A percentile compares a stretch with the other conserved stretches of the same genome.
These are phyloP conservation scores for Etheostoma cragini DNA, from an alignment of 2,113 vertebrate species.

Conservation along the genomic window DNA sequence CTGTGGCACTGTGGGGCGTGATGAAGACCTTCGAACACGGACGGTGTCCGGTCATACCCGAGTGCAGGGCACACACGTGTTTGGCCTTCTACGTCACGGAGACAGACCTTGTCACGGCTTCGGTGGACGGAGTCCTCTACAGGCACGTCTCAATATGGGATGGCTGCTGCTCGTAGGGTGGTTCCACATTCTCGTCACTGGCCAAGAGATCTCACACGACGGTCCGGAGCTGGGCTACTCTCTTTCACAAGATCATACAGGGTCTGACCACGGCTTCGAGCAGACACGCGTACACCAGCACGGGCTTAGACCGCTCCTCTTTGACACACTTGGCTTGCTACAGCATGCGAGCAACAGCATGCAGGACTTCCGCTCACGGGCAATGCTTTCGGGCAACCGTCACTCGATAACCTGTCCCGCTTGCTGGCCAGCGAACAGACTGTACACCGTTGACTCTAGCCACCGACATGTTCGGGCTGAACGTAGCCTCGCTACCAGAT, in stretches of 20 bases:
- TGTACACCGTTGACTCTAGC: too few species aligned
- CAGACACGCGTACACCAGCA: neutral
- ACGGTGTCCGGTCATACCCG: neutral
- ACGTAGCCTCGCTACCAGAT: neutral
- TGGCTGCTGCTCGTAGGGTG: neutral
- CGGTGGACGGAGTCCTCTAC: slow-evolving; percentile 15
- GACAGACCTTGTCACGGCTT: neutral
- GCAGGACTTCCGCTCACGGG: neutral
- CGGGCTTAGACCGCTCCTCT: neutral
- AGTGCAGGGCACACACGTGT: neutral
- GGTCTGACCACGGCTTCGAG: neutral
- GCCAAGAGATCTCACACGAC: neutral
- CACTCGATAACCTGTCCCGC: slow-evolving; percentile 11
- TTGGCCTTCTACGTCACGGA: slow-evolving; percentile 21
- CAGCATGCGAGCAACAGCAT: neutral
- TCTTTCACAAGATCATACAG: neutral
- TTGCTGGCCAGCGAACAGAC: neutral
- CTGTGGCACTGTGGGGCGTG: slow-evolving; percentile 14
- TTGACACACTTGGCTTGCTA: neutral
- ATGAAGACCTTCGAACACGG: slow-evolving; percentile 30
- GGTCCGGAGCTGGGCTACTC: neutral
- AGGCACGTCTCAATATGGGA: neutral
- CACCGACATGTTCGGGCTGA: slow-evolving; percentile 2
- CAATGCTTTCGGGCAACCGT: neutral
- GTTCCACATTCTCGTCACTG: neutral